Evolutionary conservation across 2,888 invertebrate species (phyloP).

Genomic region (Melieria picta): DNA sequence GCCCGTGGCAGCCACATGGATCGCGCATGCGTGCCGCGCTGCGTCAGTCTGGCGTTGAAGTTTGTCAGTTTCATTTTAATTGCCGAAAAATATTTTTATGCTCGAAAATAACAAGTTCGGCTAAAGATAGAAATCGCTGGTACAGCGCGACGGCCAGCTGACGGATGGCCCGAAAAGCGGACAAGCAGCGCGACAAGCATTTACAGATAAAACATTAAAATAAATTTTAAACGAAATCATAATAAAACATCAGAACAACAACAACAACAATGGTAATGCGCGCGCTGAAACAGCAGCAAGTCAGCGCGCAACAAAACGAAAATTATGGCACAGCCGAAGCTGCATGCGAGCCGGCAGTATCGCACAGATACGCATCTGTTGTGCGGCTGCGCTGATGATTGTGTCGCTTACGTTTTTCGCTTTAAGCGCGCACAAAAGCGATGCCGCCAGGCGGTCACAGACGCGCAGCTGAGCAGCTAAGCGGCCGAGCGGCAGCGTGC

Average conservation of each 20-base stretch:
- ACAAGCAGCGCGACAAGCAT: slow-evolving; percentile 14
- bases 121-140: slow-evolving; percentile 27
- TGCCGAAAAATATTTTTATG: slow-evolving; percentile 57
- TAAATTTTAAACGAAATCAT: slow-evolving; percentile 25
- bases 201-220: slow-evolving; percentile 17
- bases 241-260: slow-evolving; percentile 15
- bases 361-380: too few relatives aligned
- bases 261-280: background rate
- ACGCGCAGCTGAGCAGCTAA: too few relatives aligned
- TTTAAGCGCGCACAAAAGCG: too few relatives aligned
- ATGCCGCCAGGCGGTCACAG: too few relatives aligned
- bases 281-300: background rate
- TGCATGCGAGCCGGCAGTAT: too few relatives aligned
- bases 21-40: slow-evolving; percentile 11
- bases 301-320: background rate
- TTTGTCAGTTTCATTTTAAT: slow-evolving; percentile 56
- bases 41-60: slow-evolving; percentile 1
- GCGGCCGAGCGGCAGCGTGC: too few relatives aligned
- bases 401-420: too few relatives aligned
- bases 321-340: background rate
- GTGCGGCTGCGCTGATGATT: too few relatives aligned
- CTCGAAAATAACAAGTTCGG: background rate
- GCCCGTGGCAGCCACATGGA: slow-evolving; percentile 61
- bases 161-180: background rate
- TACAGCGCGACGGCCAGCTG: slow-evolving; percentile 1